These are phyloP conservation scores for Pseudomyrmex dendroicus DNA, from an alignment of 1,140 invertebrate genomes.

Conservation along the genomic window DNA sequence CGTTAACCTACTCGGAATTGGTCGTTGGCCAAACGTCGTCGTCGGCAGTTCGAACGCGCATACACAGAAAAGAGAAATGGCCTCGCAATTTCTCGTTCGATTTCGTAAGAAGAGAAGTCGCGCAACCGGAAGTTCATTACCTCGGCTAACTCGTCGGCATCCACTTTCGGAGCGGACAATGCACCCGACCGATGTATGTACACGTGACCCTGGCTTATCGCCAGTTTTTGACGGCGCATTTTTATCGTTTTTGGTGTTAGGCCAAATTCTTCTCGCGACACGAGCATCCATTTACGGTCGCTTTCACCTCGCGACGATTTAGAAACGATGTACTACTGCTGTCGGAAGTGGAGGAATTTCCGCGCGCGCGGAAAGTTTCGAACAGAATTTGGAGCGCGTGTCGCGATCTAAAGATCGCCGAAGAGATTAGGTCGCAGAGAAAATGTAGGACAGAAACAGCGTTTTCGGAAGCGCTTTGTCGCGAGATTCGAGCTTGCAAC, in stretches of 20 bases:
- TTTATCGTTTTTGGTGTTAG: constrained; percentile 52
- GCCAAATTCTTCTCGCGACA: constrained; percentile 61
- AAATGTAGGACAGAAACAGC: not conserved
- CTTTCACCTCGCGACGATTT: constrained; percentile 36
- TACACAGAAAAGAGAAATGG: not conserved
- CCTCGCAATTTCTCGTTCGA: constrained; percentile 53
- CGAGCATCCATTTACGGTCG: constrained; percentile 39
- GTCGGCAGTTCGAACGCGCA: not conserved
- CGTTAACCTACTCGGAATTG: constrained; percentile 50
- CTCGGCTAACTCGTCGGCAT: not conserved
- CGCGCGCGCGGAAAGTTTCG: constrained; percentile 13
- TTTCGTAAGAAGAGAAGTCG: constrained; percentile 20
- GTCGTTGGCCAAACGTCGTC: constrained; percentile 33
- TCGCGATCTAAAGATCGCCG: not conserved
- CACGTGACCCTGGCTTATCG: constrained; percentile 50
- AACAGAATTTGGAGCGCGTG: constrained; percentile 5
- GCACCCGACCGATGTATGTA: constrained; percentile 22
- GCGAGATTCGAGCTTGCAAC: no score
- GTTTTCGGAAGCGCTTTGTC: no score
- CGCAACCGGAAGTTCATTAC: constrained; percentile 68
- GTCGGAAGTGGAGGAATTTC: constrained; percentile 23
- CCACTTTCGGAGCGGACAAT: constrained; percentile 58
- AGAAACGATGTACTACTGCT: not conserved
- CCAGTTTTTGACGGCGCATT: constrained; percentile 55
- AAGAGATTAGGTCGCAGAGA: not conserved